These are phyloP conservation scores for Oxyruncus cristatus DNA, from an alignment of 2,113 vertebrate genomes.

Conservation along the genomic window DNA sequence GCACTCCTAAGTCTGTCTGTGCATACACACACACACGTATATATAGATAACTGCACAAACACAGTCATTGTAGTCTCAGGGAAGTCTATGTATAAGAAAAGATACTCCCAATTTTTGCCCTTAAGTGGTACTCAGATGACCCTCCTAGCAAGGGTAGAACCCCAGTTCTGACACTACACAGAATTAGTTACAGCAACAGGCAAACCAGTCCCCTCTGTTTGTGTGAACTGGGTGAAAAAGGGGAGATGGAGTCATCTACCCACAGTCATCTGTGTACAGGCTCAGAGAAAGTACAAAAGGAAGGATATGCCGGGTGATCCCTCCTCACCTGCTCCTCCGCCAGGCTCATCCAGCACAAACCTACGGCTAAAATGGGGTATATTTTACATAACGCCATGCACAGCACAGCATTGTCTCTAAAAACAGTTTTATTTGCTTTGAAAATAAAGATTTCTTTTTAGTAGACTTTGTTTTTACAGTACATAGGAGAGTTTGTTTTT, in stretches of 20 bases:
- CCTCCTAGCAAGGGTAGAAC: neutral
- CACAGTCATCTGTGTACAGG: rapidly evolving
- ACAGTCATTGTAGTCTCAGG: neutral
- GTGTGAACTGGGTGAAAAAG: neutral
- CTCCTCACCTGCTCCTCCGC: neutral
- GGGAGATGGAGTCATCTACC: neutral
- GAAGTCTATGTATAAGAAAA: neutral
- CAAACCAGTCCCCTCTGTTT: rapidly evolving
- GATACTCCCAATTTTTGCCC: neutral
- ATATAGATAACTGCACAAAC: neutral
- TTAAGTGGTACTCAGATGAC: too few relatives aligned
- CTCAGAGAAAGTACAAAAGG: neutral
- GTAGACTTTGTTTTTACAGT: neutral
- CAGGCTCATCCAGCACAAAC: neutral
- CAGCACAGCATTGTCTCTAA: neutral
- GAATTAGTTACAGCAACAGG: neutral
- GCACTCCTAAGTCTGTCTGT: neutral
- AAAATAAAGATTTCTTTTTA: neutral
- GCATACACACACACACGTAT: rapidly evolving
- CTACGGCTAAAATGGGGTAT: neutral
- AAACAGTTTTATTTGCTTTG: neutral
- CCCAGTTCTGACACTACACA: neutral
- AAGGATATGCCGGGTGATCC: rapidly evolving
- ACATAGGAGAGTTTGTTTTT: neutral
- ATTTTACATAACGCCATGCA: rapidly evolving